Conservation (phyloP, 2,113 vertebrate genomes). For the Panthera leo region DNA sequence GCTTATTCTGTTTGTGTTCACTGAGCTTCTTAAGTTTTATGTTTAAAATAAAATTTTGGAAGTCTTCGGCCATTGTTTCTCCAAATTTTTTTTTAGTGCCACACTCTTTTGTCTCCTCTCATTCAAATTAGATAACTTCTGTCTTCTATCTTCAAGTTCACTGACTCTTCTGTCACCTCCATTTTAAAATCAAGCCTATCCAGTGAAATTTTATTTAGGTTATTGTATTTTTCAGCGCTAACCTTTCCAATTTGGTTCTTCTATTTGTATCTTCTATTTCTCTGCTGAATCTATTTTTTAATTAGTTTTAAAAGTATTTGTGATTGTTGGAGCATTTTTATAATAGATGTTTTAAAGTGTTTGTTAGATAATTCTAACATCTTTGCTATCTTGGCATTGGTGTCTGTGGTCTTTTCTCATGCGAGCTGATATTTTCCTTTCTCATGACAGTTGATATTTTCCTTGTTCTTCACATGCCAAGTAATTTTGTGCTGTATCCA, state of each 20-base stretch:
- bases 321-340: not conserved
- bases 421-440: not conserved
- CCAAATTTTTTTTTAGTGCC: not conserved
- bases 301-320: not conserved
- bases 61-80: not conserved
- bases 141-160: not conserved
- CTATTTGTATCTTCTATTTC: slow-evolving; percentile 1
- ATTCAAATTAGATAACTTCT: not conserved
- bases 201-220: not conserved
- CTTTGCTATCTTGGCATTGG: not conserved
- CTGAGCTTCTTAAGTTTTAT: not conserved
- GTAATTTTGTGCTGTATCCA: not conserved
- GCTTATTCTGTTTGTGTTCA: not conserved
- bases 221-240: not conserved
- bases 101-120: not conserved
- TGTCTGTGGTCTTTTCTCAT: not conserved
- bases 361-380: not conserved
- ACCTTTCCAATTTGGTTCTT: not conserved
- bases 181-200: not conserved
- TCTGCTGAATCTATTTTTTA: not conserved
- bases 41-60: not conserved
- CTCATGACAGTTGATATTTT: not conserved
- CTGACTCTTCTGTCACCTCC: not conserved
- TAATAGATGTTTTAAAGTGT: not conserved
- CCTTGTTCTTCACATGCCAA: not conserved